Base-by-base conservation (phyloP, 2,888 invertebrate genomes). In the Drosophila emarginata region DNA sequence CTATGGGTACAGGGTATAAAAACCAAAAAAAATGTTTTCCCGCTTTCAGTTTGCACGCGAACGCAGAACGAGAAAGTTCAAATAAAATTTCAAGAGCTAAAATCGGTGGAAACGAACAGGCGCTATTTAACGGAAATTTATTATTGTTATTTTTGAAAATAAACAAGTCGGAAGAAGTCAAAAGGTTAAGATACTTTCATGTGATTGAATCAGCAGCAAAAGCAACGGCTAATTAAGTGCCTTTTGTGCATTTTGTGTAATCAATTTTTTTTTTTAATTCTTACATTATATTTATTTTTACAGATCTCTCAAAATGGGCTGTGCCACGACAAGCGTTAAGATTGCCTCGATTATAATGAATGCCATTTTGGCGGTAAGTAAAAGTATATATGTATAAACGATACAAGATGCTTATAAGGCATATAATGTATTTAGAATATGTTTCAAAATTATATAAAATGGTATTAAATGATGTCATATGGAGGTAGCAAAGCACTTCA, bases 281-380 rank as follows among this genome's bases (percentile, higher is more conserved):
- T 18, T 18, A 28, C 14, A 18, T 21, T 18, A 23, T 69, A 36
- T 50, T 28, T n/a, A 56, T 28, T 39, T 63, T 63, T 50, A 50
- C 72, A 64, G 64, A 51, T 66, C 60, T 40, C 37, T 26, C 14
- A 78, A 77, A 76, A 90, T 90, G 90, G 89, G 90, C 66, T 90
- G 90, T 63, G 78, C 81, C 61, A 89, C 89, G 54, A 88, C 83
- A 56, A 88, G 79, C 64, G 79, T 90, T 15, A 90, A 90, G 77
- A 77, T 90, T 67, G 72, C 84, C 70, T 84, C 82, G n/a, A 81
- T 89, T 58, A 76, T 74, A 61, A 71, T 88, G 68, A 89, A 90
- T 76, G 80, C 79, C 62, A 77, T 90, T 81, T 76, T 90, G 80
- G 89, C 90, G 90, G 90, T 90, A 83, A 90, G 90, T 87, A 65